Evolutionary conservation across 1,140 invertebrate species (phyloP).

Genomic region (Acromyrmex charruanus): DNA sequence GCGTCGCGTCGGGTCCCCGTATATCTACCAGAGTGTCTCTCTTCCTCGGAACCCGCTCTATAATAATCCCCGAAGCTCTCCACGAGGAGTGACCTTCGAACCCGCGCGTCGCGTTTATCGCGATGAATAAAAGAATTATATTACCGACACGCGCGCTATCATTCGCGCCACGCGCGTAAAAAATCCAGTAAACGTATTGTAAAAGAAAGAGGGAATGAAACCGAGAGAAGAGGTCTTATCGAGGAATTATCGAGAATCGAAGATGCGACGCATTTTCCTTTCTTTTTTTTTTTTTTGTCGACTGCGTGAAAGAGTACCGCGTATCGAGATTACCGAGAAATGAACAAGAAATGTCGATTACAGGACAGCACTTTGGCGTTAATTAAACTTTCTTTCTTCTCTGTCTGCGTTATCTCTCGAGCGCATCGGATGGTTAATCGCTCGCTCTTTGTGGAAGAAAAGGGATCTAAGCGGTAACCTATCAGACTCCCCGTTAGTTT

Average conservation of each 20-base stretch:
- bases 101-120: constrained; percentile 39
- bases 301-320: background rate
- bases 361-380: background rate
- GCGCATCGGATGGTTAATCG: constrained; percentile 15
- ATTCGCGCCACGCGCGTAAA: background rate
- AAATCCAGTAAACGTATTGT: background rate
- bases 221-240: background rate
- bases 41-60: background rate
- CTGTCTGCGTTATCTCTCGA: constrained; percentile 33
- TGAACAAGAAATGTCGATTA: constrained; percentile 50
- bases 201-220: background rate
- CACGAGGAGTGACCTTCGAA: constrained; percentile 37
- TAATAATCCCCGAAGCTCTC: constrained; percentile 52
- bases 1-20: background rate
- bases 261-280: background rate
- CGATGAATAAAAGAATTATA: constrained; percentile 50
- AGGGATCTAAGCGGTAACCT: constrained; percentile 10
- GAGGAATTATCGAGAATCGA: constrained; percentile 5
- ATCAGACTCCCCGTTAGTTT: background rate
- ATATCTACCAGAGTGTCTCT: constrained; percentile 9
- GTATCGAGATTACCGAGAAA: constrained; percentile 29
- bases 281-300: background rate
- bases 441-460: background rate
- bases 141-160: constrained; percentile 21
- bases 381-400: constrained; percentile 51